A percentile compares a stretch with the other conserved stretches of the same genome.
Conservation (phyloP, 2,797 vertebrate genomes). For the Macropodus opercularis region DNA sequence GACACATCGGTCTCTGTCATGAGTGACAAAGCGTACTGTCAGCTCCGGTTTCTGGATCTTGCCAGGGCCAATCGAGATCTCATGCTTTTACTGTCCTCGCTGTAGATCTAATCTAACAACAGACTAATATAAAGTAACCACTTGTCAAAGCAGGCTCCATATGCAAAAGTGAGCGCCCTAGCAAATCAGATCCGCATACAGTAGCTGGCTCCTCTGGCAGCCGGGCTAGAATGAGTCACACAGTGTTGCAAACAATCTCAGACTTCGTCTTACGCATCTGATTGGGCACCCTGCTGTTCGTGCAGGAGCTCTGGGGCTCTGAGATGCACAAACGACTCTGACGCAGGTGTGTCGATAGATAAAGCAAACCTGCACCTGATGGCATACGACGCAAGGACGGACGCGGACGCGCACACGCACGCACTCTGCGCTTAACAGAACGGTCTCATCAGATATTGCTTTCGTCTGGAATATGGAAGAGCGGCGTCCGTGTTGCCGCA, state of each 20-base stretch:
- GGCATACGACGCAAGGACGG: slow-evolving; percentile 23
- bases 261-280: slow-evolving; percentile 41
- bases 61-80: slow-evolving; percentile 33
- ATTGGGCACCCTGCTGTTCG: slow-evolving; percentile 49
- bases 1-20: slow-evolving; percentile 51
- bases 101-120: slow-evolving; percentile 39
- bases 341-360: slow-evolving; percentile 60
- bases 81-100: slow-evolving; percentile 7
- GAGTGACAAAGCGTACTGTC: slow-evolving; percentile 51
- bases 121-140: slow-evolving; percentile 7
- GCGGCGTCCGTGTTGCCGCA: slow-evolving; percentile 54
- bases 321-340: slow-evolving; percentile 29
- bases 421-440: background rate
- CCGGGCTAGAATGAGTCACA: slow-evolving; percentile 57
- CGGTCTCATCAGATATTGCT: slow-evolving; percentile 13
- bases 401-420: slow-evolving; percentile 11
- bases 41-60: slow-evolving; percentile 45
- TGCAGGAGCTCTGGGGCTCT: slow-evolving; percentile 38
- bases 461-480: slow-evolving; percentile 12
- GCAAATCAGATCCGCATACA: slow-evolving; percentile 49
- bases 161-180: slow-evolving; percentile 28
- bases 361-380: slow-evolving; percentile 50
- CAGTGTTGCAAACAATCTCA: slow-evolving; percentile 32
- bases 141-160: slow-evolving; percentile 32
- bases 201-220: slow-evolving; percentile 37